Conservation (phyloP, 1,140 invertebrate species). For the Heterodera carotae region DNA sequence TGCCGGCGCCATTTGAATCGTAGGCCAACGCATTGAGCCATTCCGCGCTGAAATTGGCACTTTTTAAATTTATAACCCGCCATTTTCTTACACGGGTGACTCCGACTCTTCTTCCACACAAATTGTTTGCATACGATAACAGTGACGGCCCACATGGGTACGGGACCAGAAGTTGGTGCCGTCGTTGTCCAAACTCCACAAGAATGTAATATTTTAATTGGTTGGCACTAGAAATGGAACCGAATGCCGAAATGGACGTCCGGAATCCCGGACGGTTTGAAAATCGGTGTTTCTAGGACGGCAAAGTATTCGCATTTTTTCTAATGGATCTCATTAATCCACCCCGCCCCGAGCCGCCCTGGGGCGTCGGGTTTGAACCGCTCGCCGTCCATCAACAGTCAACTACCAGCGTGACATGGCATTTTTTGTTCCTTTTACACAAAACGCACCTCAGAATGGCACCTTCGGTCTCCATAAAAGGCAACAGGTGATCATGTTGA, state of each 20-base stretch:
- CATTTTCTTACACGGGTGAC: not conserved
- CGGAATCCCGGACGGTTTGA: no score
- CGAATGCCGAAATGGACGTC: no score
- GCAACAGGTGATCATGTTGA: not conserved
- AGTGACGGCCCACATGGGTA: constrained; percentile 44
- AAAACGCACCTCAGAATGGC: constrained; percentile 47
- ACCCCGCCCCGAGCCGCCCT: no score
- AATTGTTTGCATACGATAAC: constrained; percentile 33
- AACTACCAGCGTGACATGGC: no score
- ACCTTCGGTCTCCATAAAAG: constrained; percentile 41
- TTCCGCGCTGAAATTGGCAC: not conserved
- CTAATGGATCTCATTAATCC: no score
- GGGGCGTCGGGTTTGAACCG: no score
- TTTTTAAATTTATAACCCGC: not conserved
- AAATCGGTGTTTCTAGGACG: no score
- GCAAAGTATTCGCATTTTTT: no score
- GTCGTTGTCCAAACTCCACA: constrained; percentile 43
- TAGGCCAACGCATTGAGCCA: constrained; percentile 24
- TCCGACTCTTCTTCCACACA: not conserved
- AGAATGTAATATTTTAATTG: constrained; percentile 14
- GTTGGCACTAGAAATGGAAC: no score
- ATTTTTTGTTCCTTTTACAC: no score
- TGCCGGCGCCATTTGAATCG: not conserved
- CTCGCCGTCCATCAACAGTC: no score
- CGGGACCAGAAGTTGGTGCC: constrained; percentile 34